phyloP scores from a whole-genome alignment of 2,888 invertebrate genomes.

The Melipona beecheii region DNA sequence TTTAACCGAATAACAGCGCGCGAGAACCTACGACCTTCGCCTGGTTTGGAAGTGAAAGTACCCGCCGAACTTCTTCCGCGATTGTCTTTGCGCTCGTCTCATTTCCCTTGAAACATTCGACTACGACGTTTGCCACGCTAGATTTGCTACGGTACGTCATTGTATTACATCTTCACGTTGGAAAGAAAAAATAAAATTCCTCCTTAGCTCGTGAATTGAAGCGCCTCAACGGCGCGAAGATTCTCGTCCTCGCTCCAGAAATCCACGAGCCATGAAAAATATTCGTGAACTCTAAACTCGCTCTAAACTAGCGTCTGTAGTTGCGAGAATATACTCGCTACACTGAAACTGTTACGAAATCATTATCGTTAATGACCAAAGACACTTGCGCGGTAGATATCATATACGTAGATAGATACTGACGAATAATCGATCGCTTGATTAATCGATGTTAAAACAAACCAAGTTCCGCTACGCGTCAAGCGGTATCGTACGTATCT shows the following conservation, averaged over 20 bases:
- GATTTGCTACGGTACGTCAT: no score
- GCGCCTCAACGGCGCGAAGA: no score
- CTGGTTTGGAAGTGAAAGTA: constrained; percentile 67
- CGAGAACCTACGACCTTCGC: constrained; percentile 62
- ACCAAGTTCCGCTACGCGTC: background rate
- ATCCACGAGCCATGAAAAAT: no score
- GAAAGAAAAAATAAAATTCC: no score
- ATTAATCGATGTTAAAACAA: background rate
- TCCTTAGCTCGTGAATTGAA: no score
- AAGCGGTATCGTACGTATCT: background rate
- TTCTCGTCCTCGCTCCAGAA: no score
- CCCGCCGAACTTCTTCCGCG: constrained; percentile 62
- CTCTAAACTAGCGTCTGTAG: no score
- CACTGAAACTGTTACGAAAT: background rate
- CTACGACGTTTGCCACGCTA: background rate
- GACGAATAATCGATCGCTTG: background rate
- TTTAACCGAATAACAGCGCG: constrained; percentile 45
- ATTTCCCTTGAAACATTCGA: constrained; percentile 6
- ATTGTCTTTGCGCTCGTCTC: constrained; percentile 39
- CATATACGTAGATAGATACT: background rate
- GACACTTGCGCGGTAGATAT: background rate
- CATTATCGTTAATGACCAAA: background rate
- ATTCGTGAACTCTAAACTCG: no score
- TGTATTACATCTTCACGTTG: no score
- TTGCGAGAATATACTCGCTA: no score